Base-by-base conservation (phyloP, 2,888 invertebrate species). In the Harpagoxenus sublaevis region DNA sequence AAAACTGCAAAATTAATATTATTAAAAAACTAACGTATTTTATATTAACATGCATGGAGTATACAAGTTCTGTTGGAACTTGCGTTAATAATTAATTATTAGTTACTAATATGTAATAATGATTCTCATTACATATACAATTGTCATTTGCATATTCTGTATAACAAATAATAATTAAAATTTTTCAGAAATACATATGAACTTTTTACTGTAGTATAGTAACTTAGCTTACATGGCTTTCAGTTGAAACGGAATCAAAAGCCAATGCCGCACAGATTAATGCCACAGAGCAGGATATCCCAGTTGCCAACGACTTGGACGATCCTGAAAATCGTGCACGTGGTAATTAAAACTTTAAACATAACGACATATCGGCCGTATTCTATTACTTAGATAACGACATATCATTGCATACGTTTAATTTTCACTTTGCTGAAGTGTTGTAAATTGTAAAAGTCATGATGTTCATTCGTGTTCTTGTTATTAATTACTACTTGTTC, bases 161-260 rank as follows among this genome's bases (percentile, higher is more conserved):
- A 77, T 15, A 55, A 83, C 70, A 18, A 63, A 83, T 45, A 57
- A 57, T 68, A 60, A 81, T 87, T 88, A 83, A 84, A 84, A 84
- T 42, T 57, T 87, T 68, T 77, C 77, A 84, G 87, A 86, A 88
- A 73, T 35, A 62, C 31, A n/a, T 23, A 53, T 15, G 23, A 53
- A 78, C 18, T 10, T 66, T 60, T 78, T 65, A 78, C 31, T 85
- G 77, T 86, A 88, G 81, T 79, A 39, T 87, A 87, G 84, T 89
- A 90, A 89, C 74, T 86, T 86, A 84, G 79, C 70, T 84, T 86
- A 86, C 84, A 66, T 89, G 87, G 45, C 84, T 90, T 90, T 89
- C 90, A 90, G 90, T 78, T 84, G 55, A 85, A 51, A 70, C 73
- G 83, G 85, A 51, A 48, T 48, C 75, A 55, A 82, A 84, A 86